Base-by-base conservation (phyloP, 2,113 vertebrate species). In the Microtus montanus region DNA sequence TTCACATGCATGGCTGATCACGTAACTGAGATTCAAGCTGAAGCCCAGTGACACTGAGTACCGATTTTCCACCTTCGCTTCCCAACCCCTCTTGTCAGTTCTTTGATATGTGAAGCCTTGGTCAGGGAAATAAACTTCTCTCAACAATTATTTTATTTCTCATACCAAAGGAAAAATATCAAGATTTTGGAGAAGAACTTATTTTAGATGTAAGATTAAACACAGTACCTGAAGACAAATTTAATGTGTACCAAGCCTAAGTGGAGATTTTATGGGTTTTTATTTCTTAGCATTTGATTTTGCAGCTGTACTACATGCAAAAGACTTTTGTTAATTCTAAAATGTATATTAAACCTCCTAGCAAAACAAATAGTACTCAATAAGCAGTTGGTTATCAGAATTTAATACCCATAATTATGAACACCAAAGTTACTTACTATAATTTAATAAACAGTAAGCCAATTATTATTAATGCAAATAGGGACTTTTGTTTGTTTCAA, bases 401-500 rank as follows among this genome's bases (percentile, higher is more conserved):
- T 96, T 97, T 98, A 98, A 94, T 97, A 97, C 96, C 93, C 15
- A 41, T 41, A 58, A 30, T 66, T 78, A 79, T 26, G 33, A 38
- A 90, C n/a, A 49, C 35, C 70, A 75, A 89, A 82, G 26, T 8
- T 54, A 83, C 24, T 91, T 96, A 97, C 92, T 96, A 97, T 77
- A 96, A 96, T 97, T 97, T 97, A 98, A 96, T 97, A 96, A 97
- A 95, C 94, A 97, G 95, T 97, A 97, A 83, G 95, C 75, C 97
- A 93, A 95, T 97, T 98, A 96, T 85, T 71, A 89, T 90, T 90
- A 92, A 75, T 66, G 11, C 22, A 63, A 26, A 54, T 38, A 52
- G 7, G 6, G 15, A 12, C 92, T 54, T 95, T 95, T 98, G 82
- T 95, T 96, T 96, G 94, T 38, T 93, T 97, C 70, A 87, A 88